Base-by-base conservation (phyloP, 2,888 invertebrate genomes). In the Phragmatobia fuliginosa region DNA sequence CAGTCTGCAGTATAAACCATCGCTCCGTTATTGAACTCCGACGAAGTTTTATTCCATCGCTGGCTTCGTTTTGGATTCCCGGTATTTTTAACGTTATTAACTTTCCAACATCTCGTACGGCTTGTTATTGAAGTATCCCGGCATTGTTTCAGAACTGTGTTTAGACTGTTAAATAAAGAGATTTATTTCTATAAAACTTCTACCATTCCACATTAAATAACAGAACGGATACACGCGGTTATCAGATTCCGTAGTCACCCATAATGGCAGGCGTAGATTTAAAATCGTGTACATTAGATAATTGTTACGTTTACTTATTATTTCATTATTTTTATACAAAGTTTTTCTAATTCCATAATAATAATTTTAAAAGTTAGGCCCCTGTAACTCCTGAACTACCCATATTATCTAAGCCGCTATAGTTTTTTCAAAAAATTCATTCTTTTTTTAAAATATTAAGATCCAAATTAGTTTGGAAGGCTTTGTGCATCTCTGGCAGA, bases 41-140 rank as follows among this genome's bases (percentile, higher is more conserved):
- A 28, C 45, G 68, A 66, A 72, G 67, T 74, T 71, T 68, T 66
- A 76, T 67, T 67, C 71, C n/a, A 52, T 62, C 66, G 45, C 16
- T 28, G 63, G 68, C 66, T 58, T 68, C 70, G 60, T 66, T 69
- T 71, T 61, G 67, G 79, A 73, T 73, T 68, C 60, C 64, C 64
- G 70, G 72, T 79, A 77, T 82, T 82, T 80, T 80, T 82, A 79
- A 77, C 79, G 71, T 72, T 80, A 80, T 80, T 80, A 80, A 80
- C 80, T 80, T 79, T 73, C 70, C 72, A 74, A 79, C 74, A 81
- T 72, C 63, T 71, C 62, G 68, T 68, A 60, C 41, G 60, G 65
- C 72, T 76, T 79, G 76, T 74, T 81, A 76, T 78, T 78, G 72
- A 64, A 70, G 66, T 66, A 66, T 60, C 16, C 25, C 32, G 76